A percentile compares a stretch with the other conserved stretches of the same genome.
These are phyloP conservation scores for Monochamus saltuarius DNA, from an alignment of 1,140 invertebrate genomes.

Conservation along the genomic window DNA sequence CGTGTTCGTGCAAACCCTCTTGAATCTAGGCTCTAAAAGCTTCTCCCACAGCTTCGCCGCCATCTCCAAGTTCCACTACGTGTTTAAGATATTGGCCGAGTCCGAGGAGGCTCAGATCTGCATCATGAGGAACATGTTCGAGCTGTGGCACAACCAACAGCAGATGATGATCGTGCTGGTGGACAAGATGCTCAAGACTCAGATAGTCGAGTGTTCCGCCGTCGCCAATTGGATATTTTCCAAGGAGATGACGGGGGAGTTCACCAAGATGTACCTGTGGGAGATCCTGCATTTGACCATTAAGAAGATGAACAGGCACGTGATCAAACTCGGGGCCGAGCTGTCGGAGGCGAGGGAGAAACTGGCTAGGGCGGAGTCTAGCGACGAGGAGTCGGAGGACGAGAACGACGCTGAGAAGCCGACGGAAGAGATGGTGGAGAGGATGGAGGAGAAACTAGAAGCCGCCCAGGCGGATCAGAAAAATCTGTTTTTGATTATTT, in stretches of 20 bases:
- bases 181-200: slow-evolving; percentile 96
- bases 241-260: slow-evolving; percentile 90
- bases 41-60: slow-evolving; percentile 98
- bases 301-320: slow-evolving; percentile 94
- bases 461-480: slow-evolving; percentile 94
- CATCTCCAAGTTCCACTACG: slow-evolving; percentile 94
- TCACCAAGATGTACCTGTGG: slow-evolving; percentile 96
- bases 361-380: slow-evolving; percentile 71
- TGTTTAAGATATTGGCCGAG: slow-evolving; percentile 89
- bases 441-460: slow-evolving; percentile 95
- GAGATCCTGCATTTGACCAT: slow-evolving; percentile 95
- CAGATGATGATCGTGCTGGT: slow-evolving; percentile 97
- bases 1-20: slow-evolving; percentile 92
- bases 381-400: slow-evolving; percentile 77
- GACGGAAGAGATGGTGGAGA: slow-evolving; percentile 85
- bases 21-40: slow-evolving; percentile 93
- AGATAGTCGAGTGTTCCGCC: slow-evolving; percentile 94
- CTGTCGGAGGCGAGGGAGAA: slow-evolving; percentile 84
- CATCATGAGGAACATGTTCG: slow-evolving; percentile 89
- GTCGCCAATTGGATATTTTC: slow-evolving; percentile 98
- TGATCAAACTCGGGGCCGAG: slow-evolving; percentile 81
- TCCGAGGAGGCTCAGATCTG: slow-evolving; percentile 95
- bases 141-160: slow-evolving; percentile 91
- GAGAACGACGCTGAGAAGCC: slow-evolving; percentile 72
- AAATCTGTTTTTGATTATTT: slow-evolving; percentile 95